Percentiles rank a stretch among this genome's conserved stretches.
Conservation (phyloP, 2,797 vertebrate species). For the Aphelocoma californica region DNA sequence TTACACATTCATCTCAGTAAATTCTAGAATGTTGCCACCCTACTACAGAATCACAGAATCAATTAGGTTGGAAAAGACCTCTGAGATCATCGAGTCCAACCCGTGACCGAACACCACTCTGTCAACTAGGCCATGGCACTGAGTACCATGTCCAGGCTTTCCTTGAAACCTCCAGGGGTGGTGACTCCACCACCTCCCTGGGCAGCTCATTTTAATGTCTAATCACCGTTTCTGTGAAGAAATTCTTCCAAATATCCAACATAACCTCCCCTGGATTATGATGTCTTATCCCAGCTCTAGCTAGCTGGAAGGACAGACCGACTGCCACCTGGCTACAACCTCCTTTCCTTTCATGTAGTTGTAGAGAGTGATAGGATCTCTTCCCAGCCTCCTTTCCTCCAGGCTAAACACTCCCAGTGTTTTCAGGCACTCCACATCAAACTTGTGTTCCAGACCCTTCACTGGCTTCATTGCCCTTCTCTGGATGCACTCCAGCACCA, state of each 20-base stretch:
- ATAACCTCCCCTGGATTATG: too few relatives aligned
- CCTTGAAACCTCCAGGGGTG: not conserved
- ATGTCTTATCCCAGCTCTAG: not conserved
- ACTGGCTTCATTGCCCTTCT: not conserved
- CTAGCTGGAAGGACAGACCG: rapidly evolving
- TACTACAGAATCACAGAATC: not conserved
- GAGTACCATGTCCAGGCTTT: not conserved
- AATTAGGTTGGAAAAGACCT: not conserved
- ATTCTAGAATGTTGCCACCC: not conserved
- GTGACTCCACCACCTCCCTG: not conserved
- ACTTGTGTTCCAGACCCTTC: not conserved
- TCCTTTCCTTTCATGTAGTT: not conserved
- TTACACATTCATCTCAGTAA: not conserved
- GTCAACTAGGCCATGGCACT: not conserved
- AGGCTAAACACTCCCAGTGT: not conserved
- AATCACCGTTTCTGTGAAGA: not conserved
- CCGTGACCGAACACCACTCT: rapidly evolving
- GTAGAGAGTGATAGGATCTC: not conserved
- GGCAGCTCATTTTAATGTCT: not conserved
- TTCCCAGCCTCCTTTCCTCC: not conserved
- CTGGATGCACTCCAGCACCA: rapidly evolving
- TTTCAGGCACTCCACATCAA: not conserved
- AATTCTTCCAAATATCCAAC: not conserved
- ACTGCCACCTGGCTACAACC: too few relatives aligned
- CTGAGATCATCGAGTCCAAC: rapidly evolving